Evolutionary conservation across 2,113 vertebrate genomes (phyloP), one percentile per base, ranked within the genome.

Genomic region (Tachysurus vachellii): DNA sequence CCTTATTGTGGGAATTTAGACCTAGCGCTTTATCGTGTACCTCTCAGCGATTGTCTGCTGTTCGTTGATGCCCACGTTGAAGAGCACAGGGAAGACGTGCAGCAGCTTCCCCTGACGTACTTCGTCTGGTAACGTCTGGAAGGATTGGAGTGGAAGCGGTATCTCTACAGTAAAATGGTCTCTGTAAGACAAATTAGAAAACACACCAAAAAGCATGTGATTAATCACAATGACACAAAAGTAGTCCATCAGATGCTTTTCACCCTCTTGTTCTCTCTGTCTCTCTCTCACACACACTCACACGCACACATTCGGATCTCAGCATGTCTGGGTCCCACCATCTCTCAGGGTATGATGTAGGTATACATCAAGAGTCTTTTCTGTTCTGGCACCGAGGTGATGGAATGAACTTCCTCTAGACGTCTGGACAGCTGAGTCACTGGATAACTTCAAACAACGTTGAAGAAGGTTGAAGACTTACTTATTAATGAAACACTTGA

Each of bases 1-100:
- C 36, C 75, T 53, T n/a, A 0, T 1, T 57, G 54, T 31, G 26
- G n/a, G 5, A 54, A 79, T 54, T 79, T 17, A 10, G 9, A 1
- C 14, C 53, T 10, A 8, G 53, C 19, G 17, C 0, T 23, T 42
- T 14, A 42, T 23, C 83, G 79, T 87, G 92, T 95, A 99, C 98
- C 98, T 97, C 92, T 99, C 98, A 85, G 98, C 98, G 85, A 99
- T 95, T 6, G 98, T 99, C 92, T 99, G 98, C 92, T 99, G 98
- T 80, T 99, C 97, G 86, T 99, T 99, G 93, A 99, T 99, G 87
- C 98, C 98, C 88, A 99, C 94, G 23, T 99, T 99, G 89, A 99
- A 99, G 88, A 99, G 96, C 10, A 99, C 96, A 0, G 98, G 98
- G 62, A 95, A 94, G 47, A 98, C 96, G 56, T 86, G 95, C 16